These are phyloP conservation scores for Liposcelis brunnea DNA, from an alignment of 2,888 invertebrate genomes.

Conservation along the genomic window DNA sequence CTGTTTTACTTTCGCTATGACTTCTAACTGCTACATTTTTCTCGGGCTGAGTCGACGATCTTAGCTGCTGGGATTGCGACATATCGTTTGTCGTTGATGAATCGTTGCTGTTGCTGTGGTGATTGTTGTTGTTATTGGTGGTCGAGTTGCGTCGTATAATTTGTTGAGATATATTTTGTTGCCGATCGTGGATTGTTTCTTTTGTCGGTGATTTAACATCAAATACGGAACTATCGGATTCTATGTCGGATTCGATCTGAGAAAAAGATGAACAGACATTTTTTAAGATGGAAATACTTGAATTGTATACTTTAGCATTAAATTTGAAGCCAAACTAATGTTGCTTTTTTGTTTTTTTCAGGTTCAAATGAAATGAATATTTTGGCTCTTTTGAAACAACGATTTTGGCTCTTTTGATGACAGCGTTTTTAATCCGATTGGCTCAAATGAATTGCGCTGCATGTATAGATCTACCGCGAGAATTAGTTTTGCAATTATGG, in stretches of 20 bases:
- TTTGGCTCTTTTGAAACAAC: too few relatives aligned
- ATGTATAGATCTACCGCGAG: too few relatives aligned
- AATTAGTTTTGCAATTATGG: too few relatives aligned
- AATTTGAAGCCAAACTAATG: too few relatives aligned
- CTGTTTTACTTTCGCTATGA: conserved; percentile 8
- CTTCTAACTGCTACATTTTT: conserved; percentile 5
- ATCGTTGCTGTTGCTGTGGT: conserved; percentile 21
- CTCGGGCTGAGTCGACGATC: background rate
- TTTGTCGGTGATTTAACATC: conserved; percentile 35
- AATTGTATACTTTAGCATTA: too few relatives aligned
- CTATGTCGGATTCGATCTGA: conserved; percentile 42
- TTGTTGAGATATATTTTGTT: background rate
- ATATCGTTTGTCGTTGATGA: conserved; percentile 32
- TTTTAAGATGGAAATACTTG: too few relatives aligned
- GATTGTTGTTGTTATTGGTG: conserved; percentile 31
- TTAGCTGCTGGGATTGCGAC: conserved; percentile 16
- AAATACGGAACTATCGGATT: conserved; percentile 41
- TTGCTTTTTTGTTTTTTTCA: too few relatives aligned
- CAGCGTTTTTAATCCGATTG: too few relatives aligned
- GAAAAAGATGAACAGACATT: conserved; percentile 19
- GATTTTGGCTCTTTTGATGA: too few relatives aligned
- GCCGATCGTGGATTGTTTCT: conserved; percentile 21
- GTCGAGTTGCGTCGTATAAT: conserved; percentile 29
- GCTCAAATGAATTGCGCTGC: too few relatives aligned
- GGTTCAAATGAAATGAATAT: too few relatives aligned